A percentile compares a stretch with the other conserved stretches of the same genome.
phyloP scores from a whole-genome alignment of 2,113 vertebrate species.

The Neogale vison region DNA sequence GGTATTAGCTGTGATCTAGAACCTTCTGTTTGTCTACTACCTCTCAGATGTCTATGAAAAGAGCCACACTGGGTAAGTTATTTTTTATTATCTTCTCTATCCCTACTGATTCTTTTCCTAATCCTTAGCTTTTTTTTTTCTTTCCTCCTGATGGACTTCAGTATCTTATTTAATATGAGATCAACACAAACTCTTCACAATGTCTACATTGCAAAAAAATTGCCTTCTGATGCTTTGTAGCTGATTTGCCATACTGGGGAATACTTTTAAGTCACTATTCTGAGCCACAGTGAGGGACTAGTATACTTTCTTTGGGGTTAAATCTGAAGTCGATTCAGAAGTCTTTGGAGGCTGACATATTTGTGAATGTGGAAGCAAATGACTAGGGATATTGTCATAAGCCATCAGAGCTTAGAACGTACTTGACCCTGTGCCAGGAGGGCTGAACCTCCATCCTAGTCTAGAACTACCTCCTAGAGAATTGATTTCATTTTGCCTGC shows the following conservation, averaged over 20 bases:
- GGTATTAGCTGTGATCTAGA: background rate
- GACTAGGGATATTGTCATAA: conserved; percentile 58
- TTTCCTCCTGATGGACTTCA: background rate
- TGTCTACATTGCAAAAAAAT: conserved; percentile 16
- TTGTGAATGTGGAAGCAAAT: conserved; percentile 36
- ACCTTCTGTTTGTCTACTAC: background rate
- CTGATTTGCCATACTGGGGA: background rate
- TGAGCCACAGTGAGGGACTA: background rate
- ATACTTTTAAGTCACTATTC: conserved; percentile 42
- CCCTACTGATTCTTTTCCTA: background rate
- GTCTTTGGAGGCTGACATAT: background rate
- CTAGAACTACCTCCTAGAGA: conserved; percentile 46
- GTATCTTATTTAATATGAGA: background rate
- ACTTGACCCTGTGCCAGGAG: conserved; percentile 18
- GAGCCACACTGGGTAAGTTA: background rate
- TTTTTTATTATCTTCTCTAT: background rate
- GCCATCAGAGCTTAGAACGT: background rate
- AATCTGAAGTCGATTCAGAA: conserved; percentile 50
- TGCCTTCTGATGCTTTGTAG: conserved; percentile 6
- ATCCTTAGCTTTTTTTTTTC: background rate
- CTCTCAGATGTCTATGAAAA: background rate
- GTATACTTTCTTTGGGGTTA: background rate
- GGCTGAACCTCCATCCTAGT: background rate
- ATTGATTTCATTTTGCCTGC: background rate
- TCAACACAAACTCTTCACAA: background rate